phyloP scores from a whole-genome alignment of 2,113 vertebrate genomes.

The Macquaria ambigua region DNA sequence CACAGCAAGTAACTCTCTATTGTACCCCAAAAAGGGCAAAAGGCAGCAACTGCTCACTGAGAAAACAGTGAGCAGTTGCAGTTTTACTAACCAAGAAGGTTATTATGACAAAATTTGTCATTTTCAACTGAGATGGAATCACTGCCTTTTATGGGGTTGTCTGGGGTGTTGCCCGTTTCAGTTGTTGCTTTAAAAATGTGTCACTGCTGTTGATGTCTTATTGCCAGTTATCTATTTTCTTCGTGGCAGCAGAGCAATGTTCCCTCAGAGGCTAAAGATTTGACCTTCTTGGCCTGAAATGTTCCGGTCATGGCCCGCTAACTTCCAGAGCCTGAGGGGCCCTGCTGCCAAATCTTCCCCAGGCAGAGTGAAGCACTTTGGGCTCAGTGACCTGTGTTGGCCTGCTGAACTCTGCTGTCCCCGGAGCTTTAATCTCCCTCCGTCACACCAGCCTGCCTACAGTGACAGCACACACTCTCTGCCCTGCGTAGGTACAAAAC shows the following conservation, averaged over 20 bases:
- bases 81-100: neutral
- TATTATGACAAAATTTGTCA: neutral
- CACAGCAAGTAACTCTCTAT: neutral
- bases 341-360: conserved; percentile 44
- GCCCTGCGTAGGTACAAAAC: neutral
- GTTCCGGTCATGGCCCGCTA: conserved; percentile 1
- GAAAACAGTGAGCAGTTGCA: too few species aligned
- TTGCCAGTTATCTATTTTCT: neutral
- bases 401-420: conserved; percentile 51
- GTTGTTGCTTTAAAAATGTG: neutral
- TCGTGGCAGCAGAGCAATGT: conserved; percentile 6
- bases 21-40: neutral
- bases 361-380: conserved; percentile 23
- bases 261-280: conserved; percentile 31
- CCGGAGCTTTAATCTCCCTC: conserved; percentile 46
- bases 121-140: neutral
- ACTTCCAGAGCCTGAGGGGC: conserved; percentile 24
- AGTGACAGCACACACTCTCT: conserved; percentile 10
- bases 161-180: neutral
- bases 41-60: neutral
- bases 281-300: conserved; percentile 45
- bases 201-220: neutral
- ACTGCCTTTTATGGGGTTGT: neutral
- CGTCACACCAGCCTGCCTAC: conserved; percentile 12
- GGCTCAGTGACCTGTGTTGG: conserved; percentile 51